Base-by-base conservation (phyloP, 2,888 invertebrate genomes). In the Nebria brevicollis region DNA sequence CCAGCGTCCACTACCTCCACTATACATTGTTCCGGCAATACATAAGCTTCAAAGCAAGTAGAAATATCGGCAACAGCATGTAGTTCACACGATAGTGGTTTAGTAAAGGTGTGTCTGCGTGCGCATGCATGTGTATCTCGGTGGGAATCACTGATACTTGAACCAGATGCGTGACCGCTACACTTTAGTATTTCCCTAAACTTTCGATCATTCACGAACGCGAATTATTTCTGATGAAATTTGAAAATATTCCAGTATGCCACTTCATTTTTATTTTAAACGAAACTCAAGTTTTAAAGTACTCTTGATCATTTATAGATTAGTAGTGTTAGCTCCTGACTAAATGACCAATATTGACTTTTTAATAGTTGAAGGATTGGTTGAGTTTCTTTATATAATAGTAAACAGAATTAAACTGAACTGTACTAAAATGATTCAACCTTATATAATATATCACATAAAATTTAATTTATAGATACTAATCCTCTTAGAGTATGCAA, bases 131-230 rank as follows among this genome's bases (percentile, higher is more conserved):
- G 8, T 54, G 11, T 54, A 54, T 13, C 7, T 54, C 13, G 54
- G 54, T 54, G 54, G 54, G 54, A 54, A 54, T 11, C 68, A 13
- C 10, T 26, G 10, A 26, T n/a, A 25, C 68, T 68, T n/a, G 10
- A 68, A 68, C 68, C 20, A 26, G 20, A 70, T 77, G 25, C 77
- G 68, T 77, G 70, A 26, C 42, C n/a, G 20, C n/a, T 25, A 77
- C 43, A 70, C 42, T 54, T 54, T 70, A 77, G 77, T 77, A 66
- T 77, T 42, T 13, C 68, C 68, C 26, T 42, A 68, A 77, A 77
- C 42, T 77, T 77, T 72, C 11, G 43, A 77, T 77, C 77, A 77
- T 77, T 77, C 66, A 43, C 54, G 54, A 11, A 68, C 26, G 43
- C 70, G 54, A 77, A 77, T 77, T 77, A 54, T 54, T 66, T 13